phyloP scores from a whole-genome alignment of 2,888 invertebrate species.

The Ormyrus rosae region DNA sequence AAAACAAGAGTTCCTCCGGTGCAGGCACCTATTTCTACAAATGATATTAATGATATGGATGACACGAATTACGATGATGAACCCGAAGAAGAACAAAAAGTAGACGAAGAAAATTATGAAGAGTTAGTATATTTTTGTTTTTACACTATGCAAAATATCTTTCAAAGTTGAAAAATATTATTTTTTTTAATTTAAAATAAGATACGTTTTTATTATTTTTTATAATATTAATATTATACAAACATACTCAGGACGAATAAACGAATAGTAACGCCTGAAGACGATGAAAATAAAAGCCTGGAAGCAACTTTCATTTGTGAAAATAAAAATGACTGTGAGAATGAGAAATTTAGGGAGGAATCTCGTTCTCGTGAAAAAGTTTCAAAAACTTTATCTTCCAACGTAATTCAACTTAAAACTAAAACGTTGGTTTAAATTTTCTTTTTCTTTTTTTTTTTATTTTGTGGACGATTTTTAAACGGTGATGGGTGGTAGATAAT shows the following conservation, averaged over 20 bases:
- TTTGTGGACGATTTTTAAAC: neutral
- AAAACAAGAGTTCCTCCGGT: constrained; percentile 73
- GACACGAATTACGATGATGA: constrained; percentile 73
- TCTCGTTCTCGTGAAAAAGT: constrained; percentile 41
- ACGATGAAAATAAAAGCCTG: constrained; percentile 33
- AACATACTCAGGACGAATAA: constrained; percentile 17
- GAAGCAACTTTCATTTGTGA: constrained; percentile 54
- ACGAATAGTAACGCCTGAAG: constrained; percentile 24
- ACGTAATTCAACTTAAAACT: constrained; percentile 35
- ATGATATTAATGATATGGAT: constrained; percentile 71
- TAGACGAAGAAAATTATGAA: constrained; percentile 55
- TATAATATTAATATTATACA: constrained; percentile 46
- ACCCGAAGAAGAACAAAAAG: constrained; percentile 66
- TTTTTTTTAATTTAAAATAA: constrained; percentile 24
- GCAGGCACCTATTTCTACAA: constrained; percentile 70
- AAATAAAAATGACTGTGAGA: constrained; percentile 40
- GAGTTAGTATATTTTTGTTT: constrained; percentile 49
- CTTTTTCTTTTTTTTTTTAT: constrained; percentile 13
- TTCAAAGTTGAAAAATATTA: neutral
- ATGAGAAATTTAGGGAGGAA: constrained; percentile 45
- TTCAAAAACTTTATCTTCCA: constrained; percentile 34
- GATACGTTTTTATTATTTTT: constrained; percentile 7
- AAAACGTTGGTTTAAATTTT: constrained; percentile 54
- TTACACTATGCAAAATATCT: neutral
- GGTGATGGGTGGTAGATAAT: constrained; percentile 31